Evolutionary conservation across 2,113 vertebrate species (phyloP), one percentile per base, ranked within the genome.

Genomic region (Gallinago jamesoni): DNA sequence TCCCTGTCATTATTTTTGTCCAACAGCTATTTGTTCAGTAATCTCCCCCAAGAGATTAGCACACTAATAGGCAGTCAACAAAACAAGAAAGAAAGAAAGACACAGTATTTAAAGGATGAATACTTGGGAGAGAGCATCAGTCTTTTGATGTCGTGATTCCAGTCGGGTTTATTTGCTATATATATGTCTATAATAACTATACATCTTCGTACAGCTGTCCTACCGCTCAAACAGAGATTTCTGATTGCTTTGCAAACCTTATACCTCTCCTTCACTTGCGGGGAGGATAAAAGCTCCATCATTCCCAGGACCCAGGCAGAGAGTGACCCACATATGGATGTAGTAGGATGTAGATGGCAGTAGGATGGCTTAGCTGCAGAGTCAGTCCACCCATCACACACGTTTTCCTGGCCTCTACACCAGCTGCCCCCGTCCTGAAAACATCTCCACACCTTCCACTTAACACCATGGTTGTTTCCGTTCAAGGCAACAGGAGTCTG

Each of bases 1-100:
- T 96, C 77, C 66, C 69, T 93, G 91, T 95, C 94, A 93, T 96
- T 96, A 94, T 94, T 97, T 97, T 90, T 93, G 89, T 94, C 96
- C 93, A 96, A 95, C 89, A 96, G 93, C 87, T 97, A 96, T 96
- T 96, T 96, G 93, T 94, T 96, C 94, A 86, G 87, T 96, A 96
- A 97, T 97, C 91, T 96, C 76, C 79, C 93, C 85, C 92, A 94
- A 91, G 94, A 96, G 96, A 96, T 97, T 97, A 93, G 77, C 80
- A 92, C 93, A 82, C 94, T 96, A 97, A 96, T 95, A 97, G 92
- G 92, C 90, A 97, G 95, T 93, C 94, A 95, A 96, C 94, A 94
- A 96, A 96, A 94, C 87, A 95, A 95, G 93, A 96, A 97, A 96
- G 87, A 91, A 92, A 93, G 93, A 96, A 90, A 93, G 87, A 95